Conservation (phyloP, 2,797 vertebrate genomes). For the Hylomyscus alleni region DNA sequence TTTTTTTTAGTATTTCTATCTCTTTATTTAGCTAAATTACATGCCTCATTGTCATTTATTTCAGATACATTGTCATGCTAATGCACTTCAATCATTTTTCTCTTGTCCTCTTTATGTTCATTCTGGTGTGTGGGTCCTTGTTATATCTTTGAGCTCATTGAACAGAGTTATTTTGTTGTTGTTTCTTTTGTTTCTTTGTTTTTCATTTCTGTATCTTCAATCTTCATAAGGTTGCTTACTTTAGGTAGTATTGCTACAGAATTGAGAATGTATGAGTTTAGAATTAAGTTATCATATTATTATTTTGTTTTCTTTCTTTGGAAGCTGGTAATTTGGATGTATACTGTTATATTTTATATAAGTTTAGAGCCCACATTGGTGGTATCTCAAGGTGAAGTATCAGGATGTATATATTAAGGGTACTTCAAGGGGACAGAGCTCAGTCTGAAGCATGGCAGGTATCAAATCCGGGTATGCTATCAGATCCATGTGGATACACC, state of each 20-base stretch:
- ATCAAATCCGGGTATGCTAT: neutral
- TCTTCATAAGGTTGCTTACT: neutral
- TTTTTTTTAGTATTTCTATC: neutral
- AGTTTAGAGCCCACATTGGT: neutral
- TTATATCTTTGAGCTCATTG: neutral
- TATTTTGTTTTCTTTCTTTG: neutral
- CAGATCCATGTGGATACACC: neutral
- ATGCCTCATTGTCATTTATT: neutral
- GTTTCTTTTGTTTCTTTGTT: neutral
- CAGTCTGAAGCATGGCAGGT: neutral
- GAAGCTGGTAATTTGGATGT: neutral
- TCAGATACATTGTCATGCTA: neutral
- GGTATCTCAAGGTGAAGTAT: neutral
- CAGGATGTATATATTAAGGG: neutral
- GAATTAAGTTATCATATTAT: neutral
- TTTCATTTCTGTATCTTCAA: neutral
- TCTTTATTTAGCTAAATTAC: neutral
- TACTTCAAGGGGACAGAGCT: neutral
- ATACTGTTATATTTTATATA: neutral
- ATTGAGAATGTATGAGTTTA: neutral
- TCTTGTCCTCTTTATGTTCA: too few species aligned
- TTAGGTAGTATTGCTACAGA: neutral
- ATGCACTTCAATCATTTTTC: too few species aligned
- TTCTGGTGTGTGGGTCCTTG: too few species aligned
- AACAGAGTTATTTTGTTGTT: neutral